phyloP scores from a whole-genome alignment of 2,888 invertebrate genomes.

The Zaprionus bogoriensis region DNA sequence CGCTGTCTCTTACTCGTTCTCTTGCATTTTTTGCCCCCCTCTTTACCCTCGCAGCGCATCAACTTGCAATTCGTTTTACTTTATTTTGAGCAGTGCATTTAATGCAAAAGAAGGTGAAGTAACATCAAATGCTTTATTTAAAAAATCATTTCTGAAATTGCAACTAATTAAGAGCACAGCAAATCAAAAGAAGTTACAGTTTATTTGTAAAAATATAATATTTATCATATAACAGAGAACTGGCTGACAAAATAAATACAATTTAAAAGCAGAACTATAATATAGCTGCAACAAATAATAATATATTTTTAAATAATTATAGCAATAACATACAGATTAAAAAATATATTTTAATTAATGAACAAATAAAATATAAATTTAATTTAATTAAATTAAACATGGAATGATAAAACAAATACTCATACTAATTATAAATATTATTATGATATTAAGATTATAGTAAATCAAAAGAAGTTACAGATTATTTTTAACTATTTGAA shows the following conservation, averaged over 20 bases:
- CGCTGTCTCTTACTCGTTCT: not conserved
- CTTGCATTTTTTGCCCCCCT: not conserved
- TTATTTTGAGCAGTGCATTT: conserved; percentile 40
- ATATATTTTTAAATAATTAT: not conserved
- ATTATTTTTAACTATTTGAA: no score
- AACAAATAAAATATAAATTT: no score
- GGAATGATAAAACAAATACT: no score
- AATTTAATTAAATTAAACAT: no score
- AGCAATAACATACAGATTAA: not conserved
- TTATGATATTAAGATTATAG: no score
- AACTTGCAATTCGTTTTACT: conserved; percentile 9
- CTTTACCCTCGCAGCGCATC: not conserved
- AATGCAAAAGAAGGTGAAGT: conserved; percentile 15
- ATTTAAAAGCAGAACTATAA: no score
- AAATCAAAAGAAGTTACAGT: no score
- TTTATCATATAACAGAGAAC: no score
- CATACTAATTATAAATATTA: no score
- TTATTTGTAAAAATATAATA: no score
- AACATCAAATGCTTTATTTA: not conserved
- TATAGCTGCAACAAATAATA: no score
- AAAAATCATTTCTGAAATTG: not conserved
- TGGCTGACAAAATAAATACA: not conserved
- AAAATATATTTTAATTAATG: not conserved
- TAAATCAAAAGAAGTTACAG: no score
- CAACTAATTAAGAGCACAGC: not conserved